Evolutionary conservation across 2,797 vertebrate species (phyloP), one percentile per base, ranked within the genome.

Genomic region (Antrozous pallidus): DNA sequence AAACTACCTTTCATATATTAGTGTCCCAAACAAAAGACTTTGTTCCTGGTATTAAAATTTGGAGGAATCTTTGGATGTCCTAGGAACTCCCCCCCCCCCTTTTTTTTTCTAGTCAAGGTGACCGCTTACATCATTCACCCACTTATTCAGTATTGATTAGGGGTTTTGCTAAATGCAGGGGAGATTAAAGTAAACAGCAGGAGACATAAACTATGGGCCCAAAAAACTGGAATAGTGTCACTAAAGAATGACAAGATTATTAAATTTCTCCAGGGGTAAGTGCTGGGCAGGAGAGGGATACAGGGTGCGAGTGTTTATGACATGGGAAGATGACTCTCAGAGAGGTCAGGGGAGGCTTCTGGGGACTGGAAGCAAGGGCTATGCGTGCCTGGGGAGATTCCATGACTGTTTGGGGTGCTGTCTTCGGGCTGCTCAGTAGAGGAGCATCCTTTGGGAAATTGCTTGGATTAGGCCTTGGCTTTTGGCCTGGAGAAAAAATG

Each of bases 381-480:
- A 5, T 3, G 17, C 33, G 6, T 0, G 0, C 28, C 5, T 38
- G 67, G 78, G 54, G 26, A 88, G 20, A 2, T 4, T 31, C 51
- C 16, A 12, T 40, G 16, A 49, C 54, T 40, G 1, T 38, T 8
- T 49, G 47, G 61, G n/a, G 26, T 36, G 2, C 26, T 69, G 6
- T 56, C 49, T 71, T 47, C 26, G 5, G 70, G 14, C 47, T 77
- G 36, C 67, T 83, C 42, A 81, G 85, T 28, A 36, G 49, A 93
- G 54, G 8, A 70, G 0, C 38, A 49, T 10, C 38, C 33, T 95
- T 75, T 71, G 38, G 47, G 26, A 88, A 90, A 80, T 47, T 82
- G 49, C 36, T 70, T 93, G 63, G 61, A 65, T 75, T 79, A 93
- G 63, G 20, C 38, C 49, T 94, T 95, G 40, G 54, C 40, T 77